A percentile compares a stretch with the other conserved stretches of the same genome.
Conservation (phyloP, 2,888 invertebrate genomes). For the Ophioninae sp. region DNA sequence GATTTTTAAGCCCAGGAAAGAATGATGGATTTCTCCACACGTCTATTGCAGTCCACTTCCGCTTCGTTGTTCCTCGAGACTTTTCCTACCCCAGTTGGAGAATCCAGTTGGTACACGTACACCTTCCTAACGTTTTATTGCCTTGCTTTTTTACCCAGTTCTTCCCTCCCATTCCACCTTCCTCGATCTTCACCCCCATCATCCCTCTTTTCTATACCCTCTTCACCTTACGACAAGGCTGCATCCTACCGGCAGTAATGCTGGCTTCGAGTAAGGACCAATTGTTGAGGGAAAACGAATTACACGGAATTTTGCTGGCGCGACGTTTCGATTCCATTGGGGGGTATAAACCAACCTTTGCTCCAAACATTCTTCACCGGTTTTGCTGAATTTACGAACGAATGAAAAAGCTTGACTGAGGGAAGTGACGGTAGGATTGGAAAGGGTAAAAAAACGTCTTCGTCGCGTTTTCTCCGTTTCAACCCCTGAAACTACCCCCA, state of each 20-base stretch:
- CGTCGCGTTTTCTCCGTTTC: not conserved
- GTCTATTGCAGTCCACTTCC: conserved; percentile 26
- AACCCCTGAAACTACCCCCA: conserved; percentile 22
- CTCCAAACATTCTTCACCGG: conserved; percentile 33
- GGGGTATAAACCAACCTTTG: conserved; percentile 36
- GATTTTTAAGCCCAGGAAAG: conserved; percentile 13
- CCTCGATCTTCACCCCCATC: not conserved
- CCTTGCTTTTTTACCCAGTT: not conserved
- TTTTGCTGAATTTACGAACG: conserved; percentile 28
- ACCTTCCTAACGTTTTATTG: not conserved
- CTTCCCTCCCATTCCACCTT: not conserved
- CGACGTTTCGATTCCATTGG: conserved; percentile 57
- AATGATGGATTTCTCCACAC: conserved; percentile 44
- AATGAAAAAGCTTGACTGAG: no score
- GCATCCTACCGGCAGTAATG: conserved; percentile 12
- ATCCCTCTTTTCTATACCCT: not conserved
- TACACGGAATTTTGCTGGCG: conserved; percentile 49
- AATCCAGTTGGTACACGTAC: conserved; percentile 3
- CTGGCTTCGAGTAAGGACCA: conserved; percentile 20
- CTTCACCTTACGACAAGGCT: not conserved
- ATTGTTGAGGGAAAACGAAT: conserved; percentile 49
- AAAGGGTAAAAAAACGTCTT: conserved; percentile 23
- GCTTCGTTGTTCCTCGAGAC: conserved; percentile 6
- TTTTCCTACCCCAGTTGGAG: not conserved
- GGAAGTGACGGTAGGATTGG: no score